Base-by-base conservation (phyloP, 2,888 invertebrate species). In the Strigamia transsilvanica region DNA sequence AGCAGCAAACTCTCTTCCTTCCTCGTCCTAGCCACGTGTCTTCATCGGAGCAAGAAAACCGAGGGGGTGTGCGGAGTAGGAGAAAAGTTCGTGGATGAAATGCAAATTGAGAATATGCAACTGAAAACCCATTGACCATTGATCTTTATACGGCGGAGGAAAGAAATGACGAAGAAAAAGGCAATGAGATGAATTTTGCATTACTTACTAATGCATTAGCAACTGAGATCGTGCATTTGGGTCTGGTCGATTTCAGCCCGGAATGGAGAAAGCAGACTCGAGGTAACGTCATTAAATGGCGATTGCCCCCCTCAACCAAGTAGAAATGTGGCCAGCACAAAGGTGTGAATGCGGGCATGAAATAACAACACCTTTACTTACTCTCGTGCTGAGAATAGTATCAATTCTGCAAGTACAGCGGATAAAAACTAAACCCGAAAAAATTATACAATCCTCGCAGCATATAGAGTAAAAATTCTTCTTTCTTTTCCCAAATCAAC, bases 311-410 rank as follows among this genome's bases (percentile, higher is more conserved):
- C 61, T 66, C 61, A 61, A 61, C 61, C 61, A 15, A n/a, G 21
- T n/a, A 15, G 61, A 66, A 66, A 66, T 66, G 61, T 66, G 61
- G 21, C 61, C 23, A 66, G 61, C 61, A 66, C 61, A 66, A 66
- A 66, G 61, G 61, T 66, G 61, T 66, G 61, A 66, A 66, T 66
- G 61, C 61, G 61, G 61, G 61, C 61, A 66, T 66, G 61, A 66
- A 66, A 66, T 66, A 66, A 66, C 61, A 18, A 23, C 61, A 23
- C 18, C 61, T 23, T 23, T 23, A 66, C 23, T 66, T 66, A 23
- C 61, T 66, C 23, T 7, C 61, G 23, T 23, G 23, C 61, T 23
- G 61, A 21, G 61, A 66, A 66, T 18, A 23, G 61, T 6, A 66
- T 66, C 61, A 66, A 66, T 66, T 66, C 10, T 66, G 61, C 61